Evolutionary conservation across 2,888 invertebrate genomes (phyloP).

Genomic region (Allygus modestus): DNA sequence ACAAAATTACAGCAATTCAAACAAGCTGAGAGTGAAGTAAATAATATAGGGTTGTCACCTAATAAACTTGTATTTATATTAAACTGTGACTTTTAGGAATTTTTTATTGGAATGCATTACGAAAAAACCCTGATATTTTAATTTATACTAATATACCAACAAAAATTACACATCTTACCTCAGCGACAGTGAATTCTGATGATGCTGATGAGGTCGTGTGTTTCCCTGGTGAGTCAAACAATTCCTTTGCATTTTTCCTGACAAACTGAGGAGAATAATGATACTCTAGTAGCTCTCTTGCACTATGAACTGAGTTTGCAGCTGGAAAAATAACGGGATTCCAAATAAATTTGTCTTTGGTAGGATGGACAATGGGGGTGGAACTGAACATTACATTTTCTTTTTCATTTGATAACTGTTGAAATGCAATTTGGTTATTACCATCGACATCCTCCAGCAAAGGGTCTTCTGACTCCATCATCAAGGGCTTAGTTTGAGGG

Average conservation of each 20-base stretch:
- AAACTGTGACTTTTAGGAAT: too few relatives aligned
- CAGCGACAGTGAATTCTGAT: slow-evolving; percentile 3
- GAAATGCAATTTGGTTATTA: neutral
- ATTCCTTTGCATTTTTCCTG: neutral
- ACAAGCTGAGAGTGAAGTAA: too few relatives aligned
- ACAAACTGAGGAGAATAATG: neutral
- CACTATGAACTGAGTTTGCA: neutral
- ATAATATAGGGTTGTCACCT: too few relatives aligned
- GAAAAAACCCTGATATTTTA: too few relatives aligned
- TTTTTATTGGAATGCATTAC: too few relatives aligned
- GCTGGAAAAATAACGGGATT: neutral
- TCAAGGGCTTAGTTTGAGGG: neutral
- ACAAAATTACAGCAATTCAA: too few relatives aligned
- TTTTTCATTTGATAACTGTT: neutral
- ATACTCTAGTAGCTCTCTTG: neutral
- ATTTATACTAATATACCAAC: too few relatives aligned
- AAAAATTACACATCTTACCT: slow-evolving; percentile 5
- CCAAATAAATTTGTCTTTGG: neutral
- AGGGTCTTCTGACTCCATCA: neutral
- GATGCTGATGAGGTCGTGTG: slow-evolving; percentile 1
- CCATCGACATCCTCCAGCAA: neutral
- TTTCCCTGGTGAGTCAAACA: neutral
- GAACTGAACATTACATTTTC: neutral
- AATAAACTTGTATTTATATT: too few relatives aligned
- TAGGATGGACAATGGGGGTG: neutral